Percentiles rank a stretch among this genome's conserved stretches.
These are phyloP conservation scores for Hedychridium roseum DNA, from an alignment of 2,888 invertebrate species.

Conservation along the genomic window DNA sequence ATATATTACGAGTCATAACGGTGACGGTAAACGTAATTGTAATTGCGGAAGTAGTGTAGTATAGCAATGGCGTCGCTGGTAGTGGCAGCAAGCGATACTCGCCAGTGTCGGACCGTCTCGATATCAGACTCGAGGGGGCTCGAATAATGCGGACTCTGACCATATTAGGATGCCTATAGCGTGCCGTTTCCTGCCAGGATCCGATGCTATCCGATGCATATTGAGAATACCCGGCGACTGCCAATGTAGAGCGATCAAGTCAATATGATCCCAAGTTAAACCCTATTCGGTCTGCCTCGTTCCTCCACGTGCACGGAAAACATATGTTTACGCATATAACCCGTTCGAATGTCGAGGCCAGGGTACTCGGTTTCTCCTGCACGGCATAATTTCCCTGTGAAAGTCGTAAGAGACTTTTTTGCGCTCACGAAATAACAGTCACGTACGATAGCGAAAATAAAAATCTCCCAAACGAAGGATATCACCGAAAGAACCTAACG, in stretches of 20 bases:
- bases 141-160: constrained; percentile 56
- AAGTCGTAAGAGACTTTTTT: no score
- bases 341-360: no score
- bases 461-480: no score
- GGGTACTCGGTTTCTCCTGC: no score
- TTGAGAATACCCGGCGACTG: constrained; percentile 37
- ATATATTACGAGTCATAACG: no score
- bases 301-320: no score
- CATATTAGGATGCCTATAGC: constrained; percentile 53
- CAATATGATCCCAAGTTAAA: constrained; percentile 40
- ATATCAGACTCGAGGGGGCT: constrained; percentile 34
- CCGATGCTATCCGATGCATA: constrained; percentile 42
- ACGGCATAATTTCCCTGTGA: no score
- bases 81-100: constrained; percentile 25
- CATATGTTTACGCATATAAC: no score
- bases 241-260: constrained; percentile 43
- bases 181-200: constrained; percentile 42
- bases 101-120: constrained; percentile 17
- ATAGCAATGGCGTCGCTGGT: constrained; percentile 5
- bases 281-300: constrained; percentile 35
- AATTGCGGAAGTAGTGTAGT: constrained; percentile 9
- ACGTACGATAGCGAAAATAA: no score
- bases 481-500: no score
- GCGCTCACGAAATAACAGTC: no score
- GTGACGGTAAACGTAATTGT: not conserved